Conservation (phyloP, 2,888 invertebrate species). For the Drosophila quinaria region DNA sequence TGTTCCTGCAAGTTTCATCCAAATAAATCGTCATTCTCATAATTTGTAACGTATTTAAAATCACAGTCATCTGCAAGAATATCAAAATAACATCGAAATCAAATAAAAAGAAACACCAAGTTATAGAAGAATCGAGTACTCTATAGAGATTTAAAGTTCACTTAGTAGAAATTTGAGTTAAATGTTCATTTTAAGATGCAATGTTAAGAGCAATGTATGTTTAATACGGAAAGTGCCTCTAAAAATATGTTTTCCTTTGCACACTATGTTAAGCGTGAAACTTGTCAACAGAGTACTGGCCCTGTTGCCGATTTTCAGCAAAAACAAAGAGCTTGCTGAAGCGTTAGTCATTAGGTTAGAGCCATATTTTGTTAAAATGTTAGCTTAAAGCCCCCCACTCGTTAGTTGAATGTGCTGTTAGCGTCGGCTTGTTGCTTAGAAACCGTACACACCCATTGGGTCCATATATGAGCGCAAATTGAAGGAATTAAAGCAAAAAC, state of each 20-base stretch:
- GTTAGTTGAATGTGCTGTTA: conserved; percentile 37
- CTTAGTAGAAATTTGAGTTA: not conserved
- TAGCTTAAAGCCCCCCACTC: conserved; percentile 62
- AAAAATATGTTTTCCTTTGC: conserved; percentile 12
- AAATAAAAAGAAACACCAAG: not conserved
- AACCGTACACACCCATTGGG: conserved; percentile 3
- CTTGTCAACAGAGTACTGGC: conserved; percentile 16
- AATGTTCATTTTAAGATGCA: not conserved
- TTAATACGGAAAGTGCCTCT: conserved; percentile 63
- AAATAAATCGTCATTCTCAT: not conserved
- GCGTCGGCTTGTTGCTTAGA: conserved; percentile 26
- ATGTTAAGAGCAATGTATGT: conserved; percentile 30
- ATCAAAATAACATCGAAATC: not conserved
- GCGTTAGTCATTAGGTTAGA: conserved; percentile 34
- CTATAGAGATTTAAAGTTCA: conserved; percentile 4
- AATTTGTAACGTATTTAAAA: not conserved
- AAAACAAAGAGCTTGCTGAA: conserved; percentile 13
- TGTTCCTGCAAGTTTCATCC: not conserved
- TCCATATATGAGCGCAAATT: conserved; percentile 2
- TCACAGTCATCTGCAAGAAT: conserved; percentile 1
- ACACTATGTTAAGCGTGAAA: conserved; percentile 1
- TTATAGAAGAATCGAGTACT: conserved; percentile 4
- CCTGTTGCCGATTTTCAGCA: conserved; percentile 36
- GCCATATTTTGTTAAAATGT: conserved; percentile 56
- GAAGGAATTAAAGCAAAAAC: not conserved